Evolutionary conservation across 2,888 invertebrate genomes (phyloP).

Genomic region (Parapristionchus giblindavisi): DNA sequence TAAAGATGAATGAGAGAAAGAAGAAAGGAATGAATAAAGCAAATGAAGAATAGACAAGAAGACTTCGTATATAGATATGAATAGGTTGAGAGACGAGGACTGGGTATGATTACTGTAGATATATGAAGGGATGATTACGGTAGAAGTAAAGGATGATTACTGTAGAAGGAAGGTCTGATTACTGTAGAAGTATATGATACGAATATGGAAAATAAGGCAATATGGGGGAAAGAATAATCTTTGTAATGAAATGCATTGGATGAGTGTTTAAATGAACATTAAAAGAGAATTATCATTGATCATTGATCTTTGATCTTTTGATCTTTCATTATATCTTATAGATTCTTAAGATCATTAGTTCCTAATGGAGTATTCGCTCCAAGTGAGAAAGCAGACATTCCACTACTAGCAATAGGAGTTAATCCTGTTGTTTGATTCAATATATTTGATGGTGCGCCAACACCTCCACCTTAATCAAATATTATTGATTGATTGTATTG

Average conservation of each 20-base stretch:
- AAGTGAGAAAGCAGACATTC: slow-evolving; percentile 18
- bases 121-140: neutral
- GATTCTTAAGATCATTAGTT: slow-evolving; percentile 31
- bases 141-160: neutral
- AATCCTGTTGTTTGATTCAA: slow-evolving; percentile 13
- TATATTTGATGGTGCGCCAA: slow-evolving; percentile 19
- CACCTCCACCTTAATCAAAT: neutral
- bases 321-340: slow-evolving; percentile 7
- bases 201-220: neutral
- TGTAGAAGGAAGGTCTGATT: neutral
- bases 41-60: too few relatives aligned
- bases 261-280: too few relatives aligned
- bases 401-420: slow-evolving; percentile 10
- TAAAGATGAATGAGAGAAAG: too few relatives aligned
- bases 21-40: too few relatives aligned
- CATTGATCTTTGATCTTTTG: slow-evolving; percentile 7
- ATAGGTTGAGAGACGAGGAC: too few relatives aligned
- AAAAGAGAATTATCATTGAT: neutral
- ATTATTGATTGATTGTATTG: neutral
- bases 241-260: too few relatives aligned
- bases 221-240: neutral
- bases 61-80: too few relatives aligned
- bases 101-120: too few relatives aligned
- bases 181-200: neutral
- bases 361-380: slow-evolving; percentile 25